Evolutionary conservation across 2,113 vertebrate genomes (phyloP).

Genomic region (Thalassoma bifasciatum): DNA sequence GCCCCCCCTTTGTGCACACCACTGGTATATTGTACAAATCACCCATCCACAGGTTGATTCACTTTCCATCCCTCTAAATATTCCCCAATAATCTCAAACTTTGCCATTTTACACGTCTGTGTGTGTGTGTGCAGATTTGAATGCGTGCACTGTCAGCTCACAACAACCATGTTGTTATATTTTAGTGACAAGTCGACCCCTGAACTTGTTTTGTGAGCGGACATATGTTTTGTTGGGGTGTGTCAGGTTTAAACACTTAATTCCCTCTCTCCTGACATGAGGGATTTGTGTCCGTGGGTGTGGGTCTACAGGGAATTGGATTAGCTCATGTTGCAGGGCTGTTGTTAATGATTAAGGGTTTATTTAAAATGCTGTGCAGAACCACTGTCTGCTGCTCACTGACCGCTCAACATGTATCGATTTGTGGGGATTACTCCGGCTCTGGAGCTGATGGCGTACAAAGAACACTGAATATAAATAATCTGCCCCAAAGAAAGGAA

Average conservation of each 20-base stretch:
- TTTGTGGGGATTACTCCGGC: slow-evolving; percentile 42
- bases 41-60: too few species aligned
- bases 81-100: not conserved
- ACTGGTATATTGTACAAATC: too few species aligned
- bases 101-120: slow-evolving; percentile 12
- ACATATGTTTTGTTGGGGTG: slow-evolving; percentile 52
- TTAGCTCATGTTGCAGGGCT: slow-evolving; percentile 50
- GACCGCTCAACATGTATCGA: slow-evolving; percentile 41
- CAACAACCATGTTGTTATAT: slow-evolving; percentile 50
- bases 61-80: not conserved
- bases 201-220: slow-evolving; percentile 40
- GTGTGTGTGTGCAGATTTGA: not conserved
- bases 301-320: slow-evolving; percentile 41
- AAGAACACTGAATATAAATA: not conserved
- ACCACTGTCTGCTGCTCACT: slow-evolving; percentile 39
- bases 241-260: slow-evolving; percentile 37
- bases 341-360: slow-evolving; percentile 62
- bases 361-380: slow-evolving; percentile 65
- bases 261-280: slow-evolving; percentile 45
- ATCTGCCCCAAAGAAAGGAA: not conserved
- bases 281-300: slow-evolving; percentile 58
- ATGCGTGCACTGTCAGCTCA: not conserved
- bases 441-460: slow-evolving; percentile 27
- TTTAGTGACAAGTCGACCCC: slow-evolving; percentile 47
- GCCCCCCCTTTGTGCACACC: too few species aligned